These are phyloP conservation scores for Zoanthus sansibaricus DNA, from an alignment of 92 coral and sea anemone species.

Conservation along the genomic window DNA sequence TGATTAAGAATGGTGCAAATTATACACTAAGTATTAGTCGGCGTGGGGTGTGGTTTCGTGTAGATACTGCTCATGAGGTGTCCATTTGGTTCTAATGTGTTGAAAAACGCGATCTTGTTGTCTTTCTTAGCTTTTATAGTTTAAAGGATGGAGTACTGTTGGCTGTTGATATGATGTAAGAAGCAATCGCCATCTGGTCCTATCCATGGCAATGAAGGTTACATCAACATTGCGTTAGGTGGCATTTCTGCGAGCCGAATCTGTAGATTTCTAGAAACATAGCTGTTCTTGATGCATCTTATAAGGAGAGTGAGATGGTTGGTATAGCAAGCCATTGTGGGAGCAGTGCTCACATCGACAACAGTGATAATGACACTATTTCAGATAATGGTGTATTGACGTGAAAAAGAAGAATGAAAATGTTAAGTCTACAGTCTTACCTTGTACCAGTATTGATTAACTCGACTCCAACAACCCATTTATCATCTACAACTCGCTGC, in stretches of 20 bases:
- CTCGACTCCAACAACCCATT: conserved; percentile 80
- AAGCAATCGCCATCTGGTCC: background rate
- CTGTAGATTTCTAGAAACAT: too few relatives aligned
- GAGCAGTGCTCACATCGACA: too few relatives aligned
- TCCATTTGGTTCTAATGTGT: too few relatives aligned
- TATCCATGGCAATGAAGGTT: too few relatives aligned
- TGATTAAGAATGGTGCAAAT: background rate
- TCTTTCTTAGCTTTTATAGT: background rate
- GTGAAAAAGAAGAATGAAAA: background rate
- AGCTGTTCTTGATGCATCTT: too few relatives aligned
- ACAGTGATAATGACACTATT: background rate
- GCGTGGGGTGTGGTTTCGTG: too few relatives aligned
- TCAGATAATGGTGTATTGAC: background rate
- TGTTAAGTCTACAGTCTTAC: conserved; percentile 15
- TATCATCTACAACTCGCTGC: conserved; percentile 59
- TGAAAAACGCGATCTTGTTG: background rate
- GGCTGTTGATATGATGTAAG: background rate
- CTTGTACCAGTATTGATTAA: conserved; percentile 68
- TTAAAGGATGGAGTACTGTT: background rate
- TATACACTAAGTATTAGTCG: too few relatives aligned
- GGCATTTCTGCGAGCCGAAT: too few relatives aligned
- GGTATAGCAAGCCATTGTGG: too few relatives aligned
- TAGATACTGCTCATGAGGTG: too few relatives aligned
- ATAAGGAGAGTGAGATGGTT: too few relatives aligned
- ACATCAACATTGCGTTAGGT: background rate